Percentiles rank a stretch among this genome's conserved stretches.
Evolutionary conservation across 53 echinoderm and acorn worm genomes (phyloP).

Genomic region (Crossaster papposus): DNA sequence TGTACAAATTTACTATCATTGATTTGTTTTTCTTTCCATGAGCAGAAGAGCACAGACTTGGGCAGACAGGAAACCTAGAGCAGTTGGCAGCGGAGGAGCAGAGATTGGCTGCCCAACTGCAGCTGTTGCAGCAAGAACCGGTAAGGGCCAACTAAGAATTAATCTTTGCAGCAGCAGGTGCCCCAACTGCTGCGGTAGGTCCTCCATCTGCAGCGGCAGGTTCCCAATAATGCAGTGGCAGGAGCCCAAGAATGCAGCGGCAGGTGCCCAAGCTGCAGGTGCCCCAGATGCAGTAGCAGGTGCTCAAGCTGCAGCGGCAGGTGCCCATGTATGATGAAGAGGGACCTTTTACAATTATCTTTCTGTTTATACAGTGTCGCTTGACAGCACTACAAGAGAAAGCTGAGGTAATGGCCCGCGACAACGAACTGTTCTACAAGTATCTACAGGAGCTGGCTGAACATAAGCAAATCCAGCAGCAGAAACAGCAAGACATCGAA

Average conservation of each 20-base stretch:
- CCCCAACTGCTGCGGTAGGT: too few relatives aligned
- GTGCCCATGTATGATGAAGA: too few relatives aligned
- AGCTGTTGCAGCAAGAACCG: conserved; percentile 86
- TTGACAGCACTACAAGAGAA: conserved; percentile 70
- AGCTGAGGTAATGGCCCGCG: conserved; percentile 67
- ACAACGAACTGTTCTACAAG: conserved; percentile 80
- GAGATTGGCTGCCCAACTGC: conserved; percentile 67
- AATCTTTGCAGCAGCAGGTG: too few relatives aligned
- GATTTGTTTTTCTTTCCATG: neutral
- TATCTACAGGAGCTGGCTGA: conserved; percentile 74
- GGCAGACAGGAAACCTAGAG: conserved; percentile 72
- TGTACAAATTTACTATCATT: neutral
- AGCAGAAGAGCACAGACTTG: conserved; percentile 62
- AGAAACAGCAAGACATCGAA: conserved; percentile 77
- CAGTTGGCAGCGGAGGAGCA: conserved; percentile 77
- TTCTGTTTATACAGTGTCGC: conserved; percentile 65
- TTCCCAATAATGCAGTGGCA: too few relatives aligned
- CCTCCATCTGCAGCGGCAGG: too few relatives aligned
- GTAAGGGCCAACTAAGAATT: conserved; percentile 40
- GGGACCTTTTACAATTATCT: neutral
- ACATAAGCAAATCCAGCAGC: conserved; percentile 74
- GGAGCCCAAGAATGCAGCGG: too few relatives aligned
- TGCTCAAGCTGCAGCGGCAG: too few relatives aligned
- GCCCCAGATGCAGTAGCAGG: too few relatives aligned
- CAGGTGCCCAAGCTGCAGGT: too few relatives aligned